A percentile compares a stretch with the other conserved stretches of the same genome.
Evolutionary conservation across 2,797 vertebrate genomes (phyloP).

Genomic region (Lepidocolaptes lacrymiger): DNA sequence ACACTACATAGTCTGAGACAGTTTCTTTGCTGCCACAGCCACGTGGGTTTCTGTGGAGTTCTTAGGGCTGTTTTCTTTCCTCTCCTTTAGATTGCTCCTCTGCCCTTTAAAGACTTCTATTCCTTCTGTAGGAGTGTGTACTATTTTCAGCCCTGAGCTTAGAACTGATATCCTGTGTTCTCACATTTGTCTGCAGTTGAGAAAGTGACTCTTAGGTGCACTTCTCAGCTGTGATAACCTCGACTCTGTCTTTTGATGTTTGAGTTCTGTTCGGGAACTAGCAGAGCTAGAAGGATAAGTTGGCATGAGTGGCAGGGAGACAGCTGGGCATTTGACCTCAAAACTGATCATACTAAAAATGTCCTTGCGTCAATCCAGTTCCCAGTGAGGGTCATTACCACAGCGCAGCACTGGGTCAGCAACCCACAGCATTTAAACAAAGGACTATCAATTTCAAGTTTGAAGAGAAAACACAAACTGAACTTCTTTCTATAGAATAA

Average conservation of each 20-base stretch:
- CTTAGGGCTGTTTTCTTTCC: background rate
- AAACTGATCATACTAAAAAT: background rate
- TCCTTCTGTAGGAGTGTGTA: background rate
- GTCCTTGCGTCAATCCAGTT: background rate
- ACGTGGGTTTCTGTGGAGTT: background rate
- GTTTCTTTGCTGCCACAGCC: slow-evolving; percentile 4
- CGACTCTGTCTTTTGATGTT: background rate
- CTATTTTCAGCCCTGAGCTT: slow-evolving; percentile 32
- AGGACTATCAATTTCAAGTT: background rate
- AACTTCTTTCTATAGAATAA: background rate
- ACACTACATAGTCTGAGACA: background rate
- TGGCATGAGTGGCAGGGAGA: background rate
- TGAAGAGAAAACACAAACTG: background rate
- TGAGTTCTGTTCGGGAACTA: slow-evolving; percentile 11
- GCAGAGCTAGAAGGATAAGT: background rate
- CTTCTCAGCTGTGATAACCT: slow-evolving; percentile 5
- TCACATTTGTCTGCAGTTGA: background rate
- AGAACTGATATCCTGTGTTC: slow-evolving; percentile 6
- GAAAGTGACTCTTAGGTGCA: background rate
- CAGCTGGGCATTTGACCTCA: background rate
- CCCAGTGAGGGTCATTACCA: background rate
- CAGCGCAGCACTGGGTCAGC: background rate
- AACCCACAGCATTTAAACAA: background rate
- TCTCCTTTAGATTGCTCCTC: background rate
- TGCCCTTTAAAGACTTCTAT: slow-evolving; percentile 14